A percentile compares a stretch with the other conserved stretches of the same genome.
Conservation (phyloP, 2,113 vertebrate species). For the Muscicapa adusta region DNA sequence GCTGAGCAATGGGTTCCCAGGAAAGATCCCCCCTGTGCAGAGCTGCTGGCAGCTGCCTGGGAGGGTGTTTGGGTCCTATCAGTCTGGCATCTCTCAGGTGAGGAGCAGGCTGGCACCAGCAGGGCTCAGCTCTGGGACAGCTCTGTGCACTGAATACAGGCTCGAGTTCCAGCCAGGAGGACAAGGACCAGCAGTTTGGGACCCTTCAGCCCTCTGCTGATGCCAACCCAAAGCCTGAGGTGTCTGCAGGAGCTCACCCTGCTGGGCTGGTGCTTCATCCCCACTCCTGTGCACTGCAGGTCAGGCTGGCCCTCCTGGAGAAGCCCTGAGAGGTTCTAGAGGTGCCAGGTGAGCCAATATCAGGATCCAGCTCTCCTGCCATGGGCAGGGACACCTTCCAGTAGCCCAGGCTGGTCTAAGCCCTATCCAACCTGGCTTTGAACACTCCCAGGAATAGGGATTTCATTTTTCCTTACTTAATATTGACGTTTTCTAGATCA, state of each 20-base stretch:
- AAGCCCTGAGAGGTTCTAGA: neutral
- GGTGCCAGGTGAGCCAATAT: neutral
- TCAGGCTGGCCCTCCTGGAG: neutral
- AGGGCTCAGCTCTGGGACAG: neutral
- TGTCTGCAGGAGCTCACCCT: neutral
- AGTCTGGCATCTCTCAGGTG: neutral
- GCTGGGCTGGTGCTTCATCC: neutral
- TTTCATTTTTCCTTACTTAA: neutral
- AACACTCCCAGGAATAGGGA: neutral
- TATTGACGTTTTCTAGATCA: neutral
- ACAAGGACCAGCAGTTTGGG: neutral
- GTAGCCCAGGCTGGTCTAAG: neutral
- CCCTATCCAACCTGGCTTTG: neutral
- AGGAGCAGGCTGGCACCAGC: neutral
- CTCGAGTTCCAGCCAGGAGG: neutral
- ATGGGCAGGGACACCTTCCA: neutral
- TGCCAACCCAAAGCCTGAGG: neutral
- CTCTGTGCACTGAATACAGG: neutral
- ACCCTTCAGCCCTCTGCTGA: neutral
- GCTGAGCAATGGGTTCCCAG: neutral
- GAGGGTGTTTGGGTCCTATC: neutral
- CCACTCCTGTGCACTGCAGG: neutral
- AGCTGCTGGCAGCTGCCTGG: neutral
- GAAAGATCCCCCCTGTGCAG: neutral
- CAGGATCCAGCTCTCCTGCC: neutral